These are phyloP conservation scores for Isichthys henryi DNA, from an alignment of 2,113 vertebrate species.

Conservation along the genomic window DNA sequence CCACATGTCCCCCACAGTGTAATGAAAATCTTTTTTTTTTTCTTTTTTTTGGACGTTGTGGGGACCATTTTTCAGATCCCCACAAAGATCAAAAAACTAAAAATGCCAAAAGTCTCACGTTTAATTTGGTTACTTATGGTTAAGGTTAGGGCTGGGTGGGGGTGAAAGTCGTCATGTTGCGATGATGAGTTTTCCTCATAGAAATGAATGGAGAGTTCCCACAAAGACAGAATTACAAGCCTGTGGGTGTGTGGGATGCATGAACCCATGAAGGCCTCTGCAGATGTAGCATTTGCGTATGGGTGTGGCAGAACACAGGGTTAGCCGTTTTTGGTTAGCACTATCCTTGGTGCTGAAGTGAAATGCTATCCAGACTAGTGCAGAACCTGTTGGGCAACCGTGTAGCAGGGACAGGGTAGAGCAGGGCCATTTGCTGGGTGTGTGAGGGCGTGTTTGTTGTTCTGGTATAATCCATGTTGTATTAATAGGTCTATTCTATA, in stretches of 20 bases:
- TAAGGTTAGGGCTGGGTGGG: too few relatives aligned
- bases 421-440: background rate
- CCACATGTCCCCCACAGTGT: too few relatives aligned
- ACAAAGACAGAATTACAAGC: too few relatives aligned
- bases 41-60: too few relatives aligned
- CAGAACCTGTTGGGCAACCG: background rate
- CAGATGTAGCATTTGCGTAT: background rate
- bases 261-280: background rate
- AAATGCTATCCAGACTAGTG: background rate
- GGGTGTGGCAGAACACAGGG: background rate
- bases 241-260: background rate
- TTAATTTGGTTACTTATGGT: too few relatives aligned
- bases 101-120: too few relatives aligned
- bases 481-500: background rate
- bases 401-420: background rate
- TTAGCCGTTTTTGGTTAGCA: background rate
- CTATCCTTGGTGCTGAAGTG: slow-evolving; percentile 5
- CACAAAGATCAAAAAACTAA: too few relatives aligned
- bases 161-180: too few relatives aligned
- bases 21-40: too few relatives aligned
- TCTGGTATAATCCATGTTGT: background rate
- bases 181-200: too few relatives aligned
- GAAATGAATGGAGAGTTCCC: too few relatives aligned
- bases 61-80: too few relatives aligned
- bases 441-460: background rate